These are phyloP conservation scores for Phenganax subtilis DNA, from an alignment of 92 coral and sea anemone genomes.

Conservation along the genomic window DNA sequence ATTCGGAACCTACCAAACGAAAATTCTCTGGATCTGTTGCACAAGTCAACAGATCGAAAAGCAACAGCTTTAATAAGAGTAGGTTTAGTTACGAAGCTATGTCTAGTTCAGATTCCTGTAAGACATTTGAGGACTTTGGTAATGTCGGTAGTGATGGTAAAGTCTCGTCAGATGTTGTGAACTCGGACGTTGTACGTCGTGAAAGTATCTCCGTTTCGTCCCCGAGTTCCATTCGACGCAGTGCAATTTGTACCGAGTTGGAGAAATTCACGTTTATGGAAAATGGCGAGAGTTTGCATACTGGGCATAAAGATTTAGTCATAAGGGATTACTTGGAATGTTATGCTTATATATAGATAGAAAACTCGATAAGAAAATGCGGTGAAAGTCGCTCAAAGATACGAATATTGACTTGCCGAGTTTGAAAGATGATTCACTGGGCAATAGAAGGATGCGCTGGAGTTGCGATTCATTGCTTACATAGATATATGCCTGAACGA, in stretches of 20 bases:
- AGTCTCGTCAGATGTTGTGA: not conserved
- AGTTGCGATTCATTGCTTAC: too few relatives aligned
- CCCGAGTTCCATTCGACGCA: constrained; percentile 10
- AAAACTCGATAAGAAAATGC: not conserved
- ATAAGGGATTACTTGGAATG: constrained; percentile 12
- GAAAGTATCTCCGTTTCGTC: not conserved
- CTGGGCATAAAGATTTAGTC: constrained; percentile 14
- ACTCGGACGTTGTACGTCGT: not conserved
- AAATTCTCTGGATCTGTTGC: not conserved
- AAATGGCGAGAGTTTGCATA: constrained; percentile 25
- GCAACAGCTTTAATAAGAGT: constrained; percentile 3
- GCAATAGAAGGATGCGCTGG: too few relatives aligned
- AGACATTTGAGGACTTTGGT: not conserved
- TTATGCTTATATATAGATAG: constrained; percentile 4
- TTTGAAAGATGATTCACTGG: too few relatives aligned
- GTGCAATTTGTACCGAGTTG: constrained; percentile 34
- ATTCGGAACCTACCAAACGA: constrained; percentile 10
- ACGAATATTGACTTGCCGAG: not conserved
- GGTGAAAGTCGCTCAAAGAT: not conserved
- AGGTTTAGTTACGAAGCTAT: not conserved
- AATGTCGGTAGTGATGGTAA: not conserved
- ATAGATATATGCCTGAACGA: too few relatives aligned
- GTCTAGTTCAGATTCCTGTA: not conserved
- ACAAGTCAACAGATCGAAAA: not conserved
- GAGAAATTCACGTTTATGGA: constrained; percentile 27